phyloP scores from a whole-genome alignment of 2,797 vertebrate genomes.

The Sternarchorhynchus goeldii region DNA sequence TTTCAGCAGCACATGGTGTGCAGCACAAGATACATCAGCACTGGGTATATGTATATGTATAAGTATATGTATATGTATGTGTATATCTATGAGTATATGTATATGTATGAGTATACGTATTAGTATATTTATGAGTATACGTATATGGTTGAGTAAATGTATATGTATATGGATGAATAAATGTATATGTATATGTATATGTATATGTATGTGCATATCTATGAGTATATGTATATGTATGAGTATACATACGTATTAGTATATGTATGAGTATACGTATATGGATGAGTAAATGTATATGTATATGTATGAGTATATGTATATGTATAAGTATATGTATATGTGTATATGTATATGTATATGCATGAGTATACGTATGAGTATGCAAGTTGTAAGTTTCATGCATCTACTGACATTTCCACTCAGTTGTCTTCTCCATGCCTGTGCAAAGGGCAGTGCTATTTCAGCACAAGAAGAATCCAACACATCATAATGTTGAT shows the following conservation, averaged over 20 bases:
- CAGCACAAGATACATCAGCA: conserved; percentile 8
- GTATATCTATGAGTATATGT: neutral
- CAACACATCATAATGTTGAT: neutral
- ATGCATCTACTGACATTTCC: conserved; percentile 23
- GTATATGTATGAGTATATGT: too few relatives aligned
- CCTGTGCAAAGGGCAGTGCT: conserved; percentile 24
- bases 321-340: too few relatives aligned
- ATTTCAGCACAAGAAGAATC: conserved; percentile 26
- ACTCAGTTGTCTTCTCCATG: neutral
- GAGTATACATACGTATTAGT: too few relatives aligned
- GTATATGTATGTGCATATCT: too few relatives aligned
- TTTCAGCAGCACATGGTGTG: conserved; percentile 21
- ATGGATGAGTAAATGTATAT: too few relatives aligned
- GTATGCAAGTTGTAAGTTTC: conserved; percentile 9
- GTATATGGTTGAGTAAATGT: conserved; percentile 11
- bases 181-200: neutral
- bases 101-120: too few relatives aligned
- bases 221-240: too few relatives aligned
- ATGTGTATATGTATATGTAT: too few relatives aligned
- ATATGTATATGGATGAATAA: conserved; percentile 12
- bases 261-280: too few relatives aligned
- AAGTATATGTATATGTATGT: too few relatives aligned
- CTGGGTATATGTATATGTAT: neutral
- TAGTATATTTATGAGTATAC: too few relatives aligned
- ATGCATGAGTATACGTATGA: too few relatives aligned